These are phyloP conservation scores for cat (Felis catus) DNA, from an alignment of 2,113 vertebrate genomes.

Conservation along the genomic window DNA sequence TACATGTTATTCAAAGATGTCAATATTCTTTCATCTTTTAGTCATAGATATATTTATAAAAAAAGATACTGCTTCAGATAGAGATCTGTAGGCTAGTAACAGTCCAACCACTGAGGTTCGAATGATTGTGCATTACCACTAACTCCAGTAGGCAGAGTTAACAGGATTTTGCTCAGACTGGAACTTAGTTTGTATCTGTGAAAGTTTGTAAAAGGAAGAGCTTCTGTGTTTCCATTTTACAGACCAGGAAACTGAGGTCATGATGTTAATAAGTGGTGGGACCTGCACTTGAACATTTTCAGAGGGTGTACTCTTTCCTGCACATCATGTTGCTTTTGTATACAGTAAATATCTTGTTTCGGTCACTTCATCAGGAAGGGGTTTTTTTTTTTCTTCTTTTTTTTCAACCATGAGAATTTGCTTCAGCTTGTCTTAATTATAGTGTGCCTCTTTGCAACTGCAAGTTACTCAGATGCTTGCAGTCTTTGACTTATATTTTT, in stretches of 20 bases:
- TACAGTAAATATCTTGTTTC: constrained; percentile 14
- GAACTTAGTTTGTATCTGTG: not conserved
- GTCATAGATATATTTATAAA: constrained; percentile 33
- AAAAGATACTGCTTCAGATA: not conserved
- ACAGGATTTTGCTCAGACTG: constrained; percentile 2
- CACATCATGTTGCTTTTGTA: not conserved
- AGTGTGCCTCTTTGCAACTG: constrained; percentile 12
- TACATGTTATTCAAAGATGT: constrained; percentile 28
- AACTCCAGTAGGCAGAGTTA: not conserved
- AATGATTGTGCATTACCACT: not conserved
- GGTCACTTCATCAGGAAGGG: not conserved
- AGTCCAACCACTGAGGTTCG: not conserved
- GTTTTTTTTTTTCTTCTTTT: not conserved
- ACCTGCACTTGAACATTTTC: not conserved
- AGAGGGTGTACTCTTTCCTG: not conserved
- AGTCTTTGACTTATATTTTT: constrained; percentile 46
- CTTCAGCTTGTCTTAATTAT: constrained; percentile 50
- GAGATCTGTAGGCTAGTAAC: not conserved
- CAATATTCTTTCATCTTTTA: constrained; percentile 46
- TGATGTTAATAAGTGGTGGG: not conserved
- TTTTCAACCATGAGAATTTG: not conserved
- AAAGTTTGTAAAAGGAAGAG: not conserved
- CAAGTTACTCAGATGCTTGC: not conserved
- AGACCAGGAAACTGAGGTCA: not conserved
- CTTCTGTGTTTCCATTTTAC: constrained; percentile 45